phyloP scores from a whole-genome alignment of 2,797 vertebrate species.

The Alca torda region DNA sequence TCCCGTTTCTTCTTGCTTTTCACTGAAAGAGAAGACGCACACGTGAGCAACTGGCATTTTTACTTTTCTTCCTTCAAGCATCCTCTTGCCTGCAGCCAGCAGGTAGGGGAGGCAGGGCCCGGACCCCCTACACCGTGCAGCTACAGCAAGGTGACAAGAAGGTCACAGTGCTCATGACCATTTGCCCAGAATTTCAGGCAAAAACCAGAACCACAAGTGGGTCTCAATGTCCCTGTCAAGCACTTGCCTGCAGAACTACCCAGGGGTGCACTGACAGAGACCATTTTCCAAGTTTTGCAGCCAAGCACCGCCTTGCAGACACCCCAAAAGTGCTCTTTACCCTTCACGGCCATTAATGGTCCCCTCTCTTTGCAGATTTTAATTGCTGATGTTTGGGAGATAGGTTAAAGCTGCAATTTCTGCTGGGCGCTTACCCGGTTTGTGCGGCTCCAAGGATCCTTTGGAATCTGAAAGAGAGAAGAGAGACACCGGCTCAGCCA shows the following conservation, averaged over 20 bases:
- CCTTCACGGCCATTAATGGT: background rate
- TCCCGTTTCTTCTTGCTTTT: slow-evolving; percentile 76
- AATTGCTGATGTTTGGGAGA: background rate
- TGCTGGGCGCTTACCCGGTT: slow-evolving; percentile 23
- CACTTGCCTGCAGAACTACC: background rate
- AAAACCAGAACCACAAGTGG: background rate
- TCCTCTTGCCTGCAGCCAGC: background rate
- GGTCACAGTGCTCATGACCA: background rate
- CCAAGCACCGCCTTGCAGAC: background rate
- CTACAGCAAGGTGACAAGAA: background rate
- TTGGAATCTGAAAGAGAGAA: slow-evolving; percentile 64
- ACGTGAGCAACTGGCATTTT: background rate
- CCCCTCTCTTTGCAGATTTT: background rate
- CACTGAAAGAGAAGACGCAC: slow-evolving; percentile 46
- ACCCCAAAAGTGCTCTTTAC: background rate
- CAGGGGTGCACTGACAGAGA: background rate
- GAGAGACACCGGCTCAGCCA: background rate
- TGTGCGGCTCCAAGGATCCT: slow-evolving; percentile 66
- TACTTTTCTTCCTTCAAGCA: background rate
- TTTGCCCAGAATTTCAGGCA: background rate
- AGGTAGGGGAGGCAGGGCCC: background rate
- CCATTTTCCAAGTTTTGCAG: background rate
- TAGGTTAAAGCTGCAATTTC: background rate
- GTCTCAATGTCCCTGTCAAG: background rate
- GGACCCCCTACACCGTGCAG: background rate